Evolutionary conservation across 2,113 vertebrate species (phyloP).

Genomic region (Hiodon tergisus): DNA sequence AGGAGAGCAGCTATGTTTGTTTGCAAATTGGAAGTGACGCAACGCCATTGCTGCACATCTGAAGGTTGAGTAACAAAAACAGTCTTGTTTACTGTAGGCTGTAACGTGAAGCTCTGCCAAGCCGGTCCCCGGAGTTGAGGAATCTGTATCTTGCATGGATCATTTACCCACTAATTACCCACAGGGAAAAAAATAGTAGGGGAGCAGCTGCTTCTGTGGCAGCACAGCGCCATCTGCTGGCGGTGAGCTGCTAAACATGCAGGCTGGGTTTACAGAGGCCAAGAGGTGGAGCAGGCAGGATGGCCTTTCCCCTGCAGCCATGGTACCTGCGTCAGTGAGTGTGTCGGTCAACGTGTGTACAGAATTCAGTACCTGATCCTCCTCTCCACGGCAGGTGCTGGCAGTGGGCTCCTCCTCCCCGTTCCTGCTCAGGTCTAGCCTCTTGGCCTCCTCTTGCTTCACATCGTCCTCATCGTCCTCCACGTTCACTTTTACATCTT

Average conservation of each 20-base stretch:
- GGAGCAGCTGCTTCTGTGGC: slow-evolving; percentile 23
- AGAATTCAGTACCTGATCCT: slow-evolving; percentile 39
- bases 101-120: slow-evolving; percentile 40
- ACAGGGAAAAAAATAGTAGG: slow-evolving; percentile 33
- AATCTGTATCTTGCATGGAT: slow-evolving; percentile 43
- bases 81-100: slow-evolving; percentile 45
- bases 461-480: slow-evolving; percentile 28
- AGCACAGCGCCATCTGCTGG: slow-evolving; percentile 52
- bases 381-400: slow-evolving; percentile 52
- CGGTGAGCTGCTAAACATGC: background rate
- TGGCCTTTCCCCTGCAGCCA: too few relatives aligned
- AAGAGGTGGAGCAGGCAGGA: too few relatives aligned
- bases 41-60: background rate
- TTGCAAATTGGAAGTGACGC: background rate
- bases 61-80: slow-evolving; percentile 35
- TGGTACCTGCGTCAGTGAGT: too few relatives aligned
- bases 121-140: slow-evolving; percentile 36
- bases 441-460: slow-evolving; percentile 11
- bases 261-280: too few relatives aligned
- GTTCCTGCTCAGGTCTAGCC: slow-evolving; percentile 11
- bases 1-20: background rate
- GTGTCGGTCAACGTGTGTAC: too few relatives aligned
- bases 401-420: slow-evolving; percentile 57
- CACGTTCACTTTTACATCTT: slow-evolving; percentile 50
- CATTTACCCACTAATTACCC: slow-evolving; percentile 50